phyloP scores from a whole-genome alignment of 2,797 vertebrate species.

The Nyctibius grandis region DNA sequence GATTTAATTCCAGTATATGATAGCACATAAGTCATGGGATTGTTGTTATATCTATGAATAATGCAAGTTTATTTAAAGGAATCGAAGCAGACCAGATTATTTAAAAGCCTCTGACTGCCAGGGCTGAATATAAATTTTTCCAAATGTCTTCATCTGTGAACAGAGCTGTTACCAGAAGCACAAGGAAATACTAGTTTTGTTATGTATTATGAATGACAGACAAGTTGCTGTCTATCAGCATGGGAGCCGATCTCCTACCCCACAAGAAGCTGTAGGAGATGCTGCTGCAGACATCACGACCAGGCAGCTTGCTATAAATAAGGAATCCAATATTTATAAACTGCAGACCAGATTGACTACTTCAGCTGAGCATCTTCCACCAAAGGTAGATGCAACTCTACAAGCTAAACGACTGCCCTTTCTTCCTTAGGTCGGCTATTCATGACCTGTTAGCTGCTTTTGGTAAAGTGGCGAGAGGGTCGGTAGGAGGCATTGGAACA shows the following conservation, averaged over 20 bases:
- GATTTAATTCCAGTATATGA: conserved; percentile 43
- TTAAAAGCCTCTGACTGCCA: conserved; percentile 35
- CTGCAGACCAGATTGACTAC: neutral
- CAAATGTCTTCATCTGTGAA: conserved; percentile 49
- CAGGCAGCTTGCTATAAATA: neutral
- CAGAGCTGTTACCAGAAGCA: conserved; percentile 26
- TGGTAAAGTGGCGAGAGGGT: neutral
- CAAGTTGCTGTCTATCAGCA: neutral
- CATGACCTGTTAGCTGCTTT: neutral
- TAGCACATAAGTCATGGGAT: conserved; percentile 47
- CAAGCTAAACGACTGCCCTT: neutral
- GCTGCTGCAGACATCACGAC: neutral
- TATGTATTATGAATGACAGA: conserved; percentile 14
- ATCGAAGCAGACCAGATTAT: conserved; percentile 40
- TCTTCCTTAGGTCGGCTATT: neutral
- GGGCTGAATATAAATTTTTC: conserved; percentile 29
- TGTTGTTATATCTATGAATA: conserved; percentile 55
- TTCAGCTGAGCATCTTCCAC: neutral
- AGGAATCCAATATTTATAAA: neutral
- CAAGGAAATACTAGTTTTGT: conserved; percentile 15
- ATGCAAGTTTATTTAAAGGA: conserved; percentile 57
- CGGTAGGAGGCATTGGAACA: neutral
- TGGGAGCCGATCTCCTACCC: neutral
- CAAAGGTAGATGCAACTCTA: neutral
- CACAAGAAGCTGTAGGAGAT: neutral